Conservation (phyloP, 2,797 vertebrate species). For the Cygnus olor region DNA sequence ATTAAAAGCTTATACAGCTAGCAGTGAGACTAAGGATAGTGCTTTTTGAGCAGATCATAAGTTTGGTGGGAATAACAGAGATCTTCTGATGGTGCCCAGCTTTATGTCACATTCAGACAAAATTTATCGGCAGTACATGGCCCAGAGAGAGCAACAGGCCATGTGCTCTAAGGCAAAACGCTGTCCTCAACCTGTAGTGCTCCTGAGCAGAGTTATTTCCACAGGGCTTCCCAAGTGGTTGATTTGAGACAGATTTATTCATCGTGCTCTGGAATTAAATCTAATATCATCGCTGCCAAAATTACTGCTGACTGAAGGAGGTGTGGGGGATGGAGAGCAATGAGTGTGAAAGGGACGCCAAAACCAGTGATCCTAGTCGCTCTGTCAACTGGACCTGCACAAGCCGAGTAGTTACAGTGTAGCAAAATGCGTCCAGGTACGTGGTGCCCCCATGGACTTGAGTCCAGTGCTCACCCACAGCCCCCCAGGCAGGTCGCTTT, state of each 20-base stretch:
- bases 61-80: neutral
- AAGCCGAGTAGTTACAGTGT: rapidly evolving
- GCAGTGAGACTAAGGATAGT: neutral
- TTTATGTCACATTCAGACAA: neutral
- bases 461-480: rapidly evolving
- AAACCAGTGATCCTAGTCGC: neutral
- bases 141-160: rapidly evolving
- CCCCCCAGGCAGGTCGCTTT: neutral
- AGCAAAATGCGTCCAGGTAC: rapidly evolving
- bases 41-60: neutral
- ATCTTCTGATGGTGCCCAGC: neutral
- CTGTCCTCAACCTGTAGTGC: rapidly evolving
- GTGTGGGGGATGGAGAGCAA: neutral
- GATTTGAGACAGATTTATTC: neutral
- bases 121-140: rapidly evolving
- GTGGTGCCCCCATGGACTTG: neutral
- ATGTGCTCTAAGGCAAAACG: rapidly evolving
- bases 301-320: neutral
- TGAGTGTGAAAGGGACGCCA: neutral
- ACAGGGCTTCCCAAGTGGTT: neutral
- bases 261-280: neutral
- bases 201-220: neutral
- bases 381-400: neutral
- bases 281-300: neutral
- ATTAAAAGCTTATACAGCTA: neutral